Base-by-base conservation (phyloP, 2,797 vertebrate species). In the Sebastes diaconus region DNA sequence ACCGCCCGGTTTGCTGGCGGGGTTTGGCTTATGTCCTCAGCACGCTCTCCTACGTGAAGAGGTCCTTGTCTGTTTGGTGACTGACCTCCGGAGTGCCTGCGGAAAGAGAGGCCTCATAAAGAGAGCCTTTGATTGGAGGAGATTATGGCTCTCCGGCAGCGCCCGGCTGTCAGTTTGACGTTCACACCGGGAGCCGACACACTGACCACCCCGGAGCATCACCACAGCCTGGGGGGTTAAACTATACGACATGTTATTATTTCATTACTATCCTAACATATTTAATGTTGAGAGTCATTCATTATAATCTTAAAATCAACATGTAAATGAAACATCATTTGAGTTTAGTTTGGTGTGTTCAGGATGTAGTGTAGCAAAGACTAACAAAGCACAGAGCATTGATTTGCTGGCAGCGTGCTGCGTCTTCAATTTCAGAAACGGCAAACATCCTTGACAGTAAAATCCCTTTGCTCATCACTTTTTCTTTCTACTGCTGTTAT, bases 61-160 rank as follows among this genome's bases (percentile, higher is more conserved):
- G 84, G 84, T 81, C 81, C 84, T 85, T 88, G 84, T 88, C 9
- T 78, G 82, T 39, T 68, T 65, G 22, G 83, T 73, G 83, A 83
- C 77, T 83, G 75, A 84, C 83, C 83, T 85, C 72, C 36, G 13
- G 70, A 77, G 85, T 83, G 87, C 71, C 64, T 68, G 75, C 1
- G 8, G 73, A 39, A 39, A 73, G 63, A 27, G 82, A 63, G 64
- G 70, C 46, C 55, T 77, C 79, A 90, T 84, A 81, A 88, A 90
- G 75, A 78, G 55, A 25, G 36, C 64, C 84, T 87, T 91, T 91
- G 88, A 92, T 80, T 86, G 81, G 80, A 73, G 59, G 58, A 82
- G 59, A 75, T 79, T 65, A 12, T 30, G 36, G 61, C 79, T 76
- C 69, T 84, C 65, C 70, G 68, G 72, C 71, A 39, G 75, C 14